Evolutionary conservation across 2,888 invertebrate species (phyloP).

Genomic region (Oligia strigilis): DNA sequence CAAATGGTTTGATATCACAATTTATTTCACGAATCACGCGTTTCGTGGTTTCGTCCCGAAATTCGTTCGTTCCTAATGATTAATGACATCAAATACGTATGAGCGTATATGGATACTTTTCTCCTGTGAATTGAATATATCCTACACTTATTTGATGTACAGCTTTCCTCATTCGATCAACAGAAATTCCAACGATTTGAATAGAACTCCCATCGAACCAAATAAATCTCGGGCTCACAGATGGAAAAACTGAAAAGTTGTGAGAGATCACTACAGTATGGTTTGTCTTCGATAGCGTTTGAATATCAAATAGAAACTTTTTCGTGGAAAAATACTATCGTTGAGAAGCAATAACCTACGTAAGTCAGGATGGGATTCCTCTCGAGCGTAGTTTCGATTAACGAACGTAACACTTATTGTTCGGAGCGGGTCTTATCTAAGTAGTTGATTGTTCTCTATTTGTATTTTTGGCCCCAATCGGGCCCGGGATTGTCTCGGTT

Average conservation of each 20-base stretch:
- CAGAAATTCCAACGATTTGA: conserved; percentile 44
- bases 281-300: conserved; percentile 39
- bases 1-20: conserved; percentile 77
- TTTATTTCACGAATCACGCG: conserved; percentile 64
- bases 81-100: conserved; percentile 32
- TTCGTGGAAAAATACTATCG: conserved; percentile 26
- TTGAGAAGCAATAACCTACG: conserved; percentile 25
- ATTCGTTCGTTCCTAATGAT: conserved; percentile 54
- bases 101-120: conserved; percentile 16
- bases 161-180: conserved; percentile 40
- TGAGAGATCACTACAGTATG: conserved; percentile 48
- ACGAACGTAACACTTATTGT: conserved; percentile 48
- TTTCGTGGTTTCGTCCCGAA: conserved; percentile 41
- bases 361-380: conserved; percentile 30
- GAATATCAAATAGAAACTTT: conserved; percentile 49
- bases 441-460: conserved; percentile 64
- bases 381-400: conserved; percentile 58
- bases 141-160: conserved; percentile 29
- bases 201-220: conserved; percentile 47
- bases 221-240: conserved; percentile 52
- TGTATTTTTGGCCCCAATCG: conserved; percentile 71
- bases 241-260: conserved; percentile 54
- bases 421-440: conserved; percentile 58
- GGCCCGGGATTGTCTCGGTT: conserved; percentile 73
- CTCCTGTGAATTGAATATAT: conserved; percentile 28